Evolutionary conservation across 2,113 vertebrate species (phyloP), one percentile per base, ranked within the genome.

Genomic region (Clupea harengus): DNA sequence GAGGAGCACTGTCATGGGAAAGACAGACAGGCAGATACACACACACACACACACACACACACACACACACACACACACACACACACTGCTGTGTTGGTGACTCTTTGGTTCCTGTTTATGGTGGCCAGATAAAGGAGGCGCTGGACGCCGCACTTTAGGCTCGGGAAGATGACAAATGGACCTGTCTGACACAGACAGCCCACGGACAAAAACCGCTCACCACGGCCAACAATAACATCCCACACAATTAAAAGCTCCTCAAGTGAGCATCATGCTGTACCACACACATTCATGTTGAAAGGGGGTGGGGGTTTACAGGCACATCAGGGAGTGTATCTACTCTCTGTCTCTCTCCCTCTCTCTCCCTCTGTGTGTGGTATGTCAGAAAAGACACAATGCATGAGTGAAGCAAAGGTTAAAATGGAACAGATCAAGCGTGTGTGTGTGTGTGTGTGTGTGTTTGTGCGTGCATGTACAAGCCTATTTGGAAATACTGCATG

Each of bases 171-270:
- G 54, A 60, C 20, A 22, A 60, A 60, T 60, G 54, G 54, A 22
- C 54, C 54, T 60, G 54, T 60, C 54, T 18, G 54, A 60, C 54
- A 60, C 54, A 22, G 54, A 60, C 18, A 20, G 54, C 54, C 18
- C 54, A 60, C 32, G 25, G 45, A n/a, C 49, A 25, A 47, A 82
- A n/a, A 22, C 45, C n/a, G 3, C 81, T n/a, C 57, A 64, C 15
- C 28, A 39, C 15, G 18, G 25, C 78, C n/a, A 20, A 81, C 84
- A 85, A 60, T 85, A 81, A 85, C 78, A 85, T 52, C 50, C 45
- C 72, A 80, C 72, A 32, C 75, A 57, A 81, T 81, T 81, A 57
- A n/a, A 57, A 15, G 32, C 10, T 15, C 8, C 39, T 11, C 72
- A 25, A 44, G n/a, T 60, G 57, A 67, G 6, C 17, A 3, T 60